phyloP scores from a whole-genome alignment of 2,888 invertebrate genomes.

The Drosophila neotestacea region DNA sequence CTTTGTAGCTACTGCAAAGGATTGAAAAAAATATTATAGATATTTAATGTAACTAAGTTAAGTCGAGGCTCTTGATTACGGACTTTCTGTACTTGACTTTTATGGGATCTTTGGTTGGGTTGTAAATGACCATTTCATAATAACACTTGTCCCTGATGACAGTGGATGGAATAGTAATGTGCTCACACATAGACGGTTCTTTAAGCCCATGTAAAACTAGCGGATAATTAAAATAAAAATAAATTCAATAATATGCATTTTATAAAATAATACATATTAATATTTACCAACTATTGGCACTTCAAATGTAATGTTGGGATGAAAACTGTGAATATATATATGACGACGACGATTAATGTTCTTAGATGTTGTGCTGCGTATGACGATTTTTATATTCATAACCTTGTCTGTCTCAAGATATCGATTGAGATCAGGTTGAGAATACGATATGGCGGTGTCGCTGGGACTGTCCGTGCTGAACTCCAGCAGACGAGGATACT shows the following conservation, averaged over 20 bases:
- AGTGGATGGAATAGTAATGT: conserved; percentile 52
- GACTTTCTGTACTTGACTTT: conserved; percentile 45
- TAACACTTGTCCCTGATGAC: conserved; percentile 52
- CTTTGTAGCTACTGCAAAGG: conserved; percentile 48
- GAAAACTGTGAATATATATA: conserved; percentile 67
- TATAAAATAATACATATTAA: neutral
- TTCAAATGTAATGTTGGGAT: conserved; percentile 77
- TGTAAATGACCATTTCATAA: conserved; percentile 74
- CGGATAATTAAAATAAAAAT: neutral
- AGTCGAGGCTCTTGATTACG: neutral
- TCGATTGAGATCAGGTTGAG: conserved; percentile 38
- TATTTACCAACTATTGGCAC: conserved; percentile 78
- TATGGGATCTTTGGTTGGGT: conserved; percentile 52
- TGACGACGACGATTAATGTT: conserved; percentile 70
- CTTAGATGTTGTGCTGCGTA: conserved; percentile 35
- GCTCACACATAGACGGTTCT: conserved; percentile 31
- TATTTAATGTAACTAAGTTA: no score
- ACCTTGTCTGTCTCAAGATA: conserved; percentile 68
- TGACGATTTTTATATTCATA: conserved; percentile 55
- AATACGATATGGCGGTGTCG: conserved; percentile 47
- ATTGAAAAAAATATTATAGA: neutral
- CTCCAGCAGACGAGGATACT: conserved; percentile 70
- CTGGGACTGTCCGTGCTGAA: conserved; percentile 67
- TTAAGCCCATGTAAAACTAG: conserved; percentile 37
- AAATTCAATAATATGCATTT: neutral